Percentiles rank a stretch among this genome's conserved stretches.
These are phyloP conservation scores for Pachydiplax longipennis DNA, from an alignment of 2,888 invertebrate genomes.

Conservation along the genomic window DNA sequence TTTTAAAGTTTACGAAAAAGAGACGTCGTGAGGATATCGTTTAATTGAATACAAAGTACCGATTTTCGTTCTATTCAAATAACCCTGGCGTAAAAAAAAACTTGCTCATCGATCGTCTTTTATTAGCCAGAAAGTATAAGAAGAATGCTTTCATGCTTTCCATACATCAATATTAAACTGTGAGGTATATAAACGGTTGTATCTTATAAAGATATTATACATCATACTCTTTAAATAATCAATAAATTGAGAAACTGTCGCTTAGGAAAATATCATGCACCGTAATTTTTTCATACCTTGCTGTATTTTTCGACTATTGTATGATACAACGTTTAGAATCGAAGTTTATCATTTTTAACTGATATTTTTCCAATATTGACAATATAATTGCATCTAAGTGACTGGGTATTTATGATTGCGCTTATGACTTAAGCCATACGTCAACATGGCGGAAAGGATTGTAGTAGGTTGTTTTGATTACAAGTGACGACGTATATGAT, in stretches of 20 bases:
- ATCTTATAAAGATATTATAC: not conserved
- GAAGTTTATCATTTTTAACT: not conserved
- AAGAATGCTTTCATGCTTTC: not conserved
- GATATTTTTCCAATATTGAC: not conserved
- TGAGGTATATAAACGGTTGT: not conserved
- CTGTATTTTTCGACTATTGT: not conserved
- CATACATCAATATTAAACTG: not conserved
- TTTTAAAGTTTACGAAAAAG: no score
- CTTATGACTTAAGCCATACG: constrained; percentile 9
- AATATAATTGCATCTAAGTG: not conserved
- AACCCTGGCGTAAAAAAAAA: not conserved
- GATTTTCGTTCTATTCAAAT: not conserved
- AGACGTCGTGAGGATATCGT: no score
- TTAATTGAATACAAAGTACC: not conserved
- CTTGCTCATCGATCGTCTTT: not conserved
- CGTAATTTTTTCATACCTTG: not conserved
- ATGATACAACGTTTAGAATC: not conserved
- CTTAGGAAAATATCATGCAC: not conserved
- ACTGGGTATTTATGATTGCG: not conserved
- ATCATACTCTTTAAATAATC: not conserved
- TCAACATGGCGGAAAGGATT: constrained; percentile 37
- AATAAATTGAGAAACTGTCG: not conserved
- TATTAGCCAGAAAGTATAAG: not conserved
- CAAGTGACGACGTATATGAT: not conserved
- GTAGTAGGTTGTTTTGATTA: constrained; percentile 17